Base-by-base conservation (phyloP, 2,888 invertebrate genomes). In the Synanthedon tipuliformis region DNA sequence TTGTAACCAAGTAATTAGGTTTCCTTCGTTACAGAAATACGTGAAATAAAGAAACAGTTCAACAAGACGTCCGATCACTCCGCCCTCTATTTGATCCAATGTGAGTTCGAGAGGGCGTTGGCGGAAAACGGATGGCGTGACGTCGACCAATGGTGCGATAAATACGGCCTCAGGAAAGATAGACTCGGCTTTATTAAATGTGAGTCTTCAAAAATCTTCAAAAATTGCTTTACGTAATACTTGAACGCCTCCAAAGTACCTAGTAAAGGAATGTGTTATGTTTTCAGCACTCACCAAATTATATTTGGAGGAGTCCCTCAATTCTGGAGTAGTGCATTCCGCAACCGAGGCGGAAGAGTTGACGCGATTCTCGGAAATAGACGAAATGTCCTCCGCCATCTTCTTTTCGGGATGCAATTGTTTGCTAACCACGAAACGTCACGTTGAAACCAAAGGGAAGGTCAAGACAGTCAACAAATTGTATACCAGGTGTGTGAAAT, bases 31-130 rank as follows among this genome's bases (percentile, higher is more conserved):
- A 10, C 64, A 88, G 84, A 81, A 57, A 85, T 90, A 10, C 88
- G 90, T 53, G 65, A 73, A 41, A 72, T 86, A 0, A 92, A 92
- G 68, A 63, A 69, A 2, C 60, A 71, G 4, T 90, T 78, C 69
- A 89, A 85, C 53, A 55, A 76, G 0, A 80, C 77, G 0, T 93
- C 92, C 3, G 93, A 93, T 68, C 92, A 93, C 71, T 65, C 89
- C 12, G 89, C 92, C 0, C 51, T 91, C 12, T 85, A 89, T 62
- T 75, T 87, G 69, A 65, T 92, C 8, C 89, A 89, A 57, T 75
- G 85, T 10, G 81, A 89, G 53, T 92, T 88, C 79, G 77, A 88
- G 18, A 66, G 74, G 0, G 59, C 64, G 5, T 51, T 65, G 0
- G 62, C 71, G 0, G 65, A 73, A n/a, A 60, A 61, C 0, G 76